phyloP scores from a whole-genome alignment of 2,797 vertebrate species.

The Neoniphon sammara region DNA sequence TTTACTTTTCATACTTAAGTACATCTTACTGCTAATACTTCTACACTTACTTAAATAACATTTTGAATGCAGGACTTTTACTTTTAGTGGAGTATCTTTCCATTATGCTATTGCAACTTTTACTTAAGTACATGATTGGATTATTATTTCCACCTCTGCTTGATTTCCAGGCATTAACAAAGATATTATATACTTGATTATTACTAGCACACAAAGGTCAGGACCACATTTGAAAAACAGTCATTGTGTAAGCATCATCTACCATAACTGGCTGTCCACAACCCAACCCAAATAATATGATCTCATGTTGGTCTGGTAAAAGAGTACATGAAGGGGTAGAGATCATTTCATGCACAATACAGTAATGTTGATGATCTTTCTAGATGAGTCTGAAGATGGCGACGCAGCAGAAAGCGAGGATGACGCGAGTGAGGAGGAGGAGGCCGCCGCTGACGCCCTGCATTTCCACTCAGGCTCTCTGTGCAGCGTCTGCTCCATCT shows the following conservation, averaged over 20 bases:
- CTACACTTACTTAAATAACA: no score
- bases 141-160: no score
- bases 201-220: neutral
- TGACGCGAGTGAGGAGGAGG: constrained; percentile 38
- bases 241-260: neutral
- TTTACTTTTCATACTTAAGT: no score
- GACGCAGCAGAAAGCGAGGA: constrained; percentile 20
- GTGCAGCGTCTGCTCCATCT: constrained; percentile 79
- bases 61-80: no score
- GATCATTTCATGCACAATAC: neutral
- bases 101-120: no score
- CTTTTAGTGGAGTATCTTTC: no score
- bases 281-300: neutral
- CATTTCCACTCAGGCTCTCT: constrained; percentile 76
- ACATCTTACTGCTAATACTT: no score
- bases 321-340: no score
- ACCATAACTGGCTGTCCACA: neutral
- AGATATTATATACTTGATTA: neutral
- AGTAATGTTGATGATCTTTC: neutral
- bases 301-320: neutral
- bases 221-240: no score
- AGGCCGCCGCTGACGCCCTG: neutral
- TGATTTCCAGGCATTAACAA: neutral
- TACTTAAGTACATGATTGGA: no score
- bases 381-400: constrained; percentile 50